Evolutionary conservation across 2,797 vertebrate species (phyloP).

Genomic region (Falco berigora): DNA sequence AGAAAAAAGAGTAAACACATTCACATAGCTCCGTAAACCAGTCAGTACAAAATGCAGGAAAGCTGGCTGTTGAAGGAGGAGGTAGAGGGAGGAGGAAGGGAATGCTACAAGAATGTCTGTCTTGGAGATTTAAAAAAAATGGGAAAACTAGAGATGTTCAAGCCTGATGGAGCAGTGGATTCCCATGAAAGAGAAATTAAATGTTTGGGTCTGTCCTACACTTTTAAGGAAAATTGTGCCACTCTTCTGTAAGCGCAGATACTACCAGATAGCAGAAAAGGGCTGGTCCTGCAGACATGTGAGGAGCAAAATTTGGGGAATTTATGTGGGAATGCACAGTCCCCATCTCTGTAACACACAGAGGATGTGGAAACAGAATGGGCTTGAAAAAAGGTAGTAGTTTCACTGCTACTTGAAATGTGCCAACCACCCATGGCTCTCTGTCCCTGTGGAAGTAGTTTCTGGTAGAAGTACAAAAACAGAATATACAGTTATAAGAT

Average conservation of each 20-base stretch:
- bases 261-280: background rate
- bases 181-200: conserved; percentile 60
- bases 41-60: background rate
- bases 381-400: background rate
- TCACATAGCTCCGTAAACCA: background rate
- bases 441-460: background rate
- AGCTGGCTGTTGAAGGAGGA: background rate
- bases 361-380: background rate
- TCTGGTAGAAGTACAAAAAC: background rate
- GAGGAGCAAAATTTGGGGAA: background rate
- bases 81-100: background rate
- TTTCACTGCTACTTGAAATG: background rate
- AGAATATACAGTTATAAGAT: background rate
- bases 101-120: background rate
- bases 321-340: background rate
- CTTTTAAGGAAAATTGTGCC: background rate
- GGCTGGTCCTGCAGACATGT: background rate
- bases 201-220: background rate
- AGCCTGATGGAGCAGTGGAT: conserved; percentile 63
- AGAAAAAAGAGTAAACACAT: background rate
- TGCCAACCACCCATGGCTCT: background rate
- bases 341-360: background rate
- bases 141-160: background rate
- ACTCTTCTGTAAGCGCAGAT: background rate
- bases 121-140: background rate